These are phyloP conservation scores for Alitta virens DNA, from an alignment of 2,888 invertebrate genomes.

Conservation along the genomic window DNA sequence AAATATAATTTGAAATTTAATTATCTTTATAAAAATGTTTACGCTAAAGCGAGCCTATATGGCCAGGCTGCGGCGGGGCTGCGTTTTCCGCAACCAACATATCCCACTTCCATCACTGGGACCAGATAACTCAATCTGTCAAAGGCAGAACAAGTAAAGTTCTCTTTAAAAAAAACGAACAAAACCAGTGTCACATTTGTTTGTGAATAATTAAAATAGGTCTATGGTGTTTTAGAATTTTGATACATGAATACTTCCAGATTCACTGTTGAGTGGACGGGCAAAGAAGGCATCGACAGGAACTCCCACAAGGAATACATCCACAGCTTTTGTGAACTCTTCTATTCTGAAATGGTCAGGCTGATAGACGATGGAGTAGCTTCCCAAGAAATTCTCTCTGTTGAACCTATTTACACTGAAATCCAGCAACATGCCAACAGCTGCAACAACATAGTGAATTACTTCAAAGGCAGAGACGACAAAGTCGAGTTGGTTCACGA, in stretches of 20 bases:
- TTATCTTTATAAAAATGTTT: too few species aligned
- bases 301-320: slow-evolving; percentile 10
- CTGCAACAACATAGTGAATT: slow-evolving; percentile 62
- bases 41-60: too few species aligned
- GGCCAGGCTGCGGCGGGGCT: too few species aligned
- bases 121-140: too few species aligned
- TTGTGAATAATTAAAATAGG: too few species aligned
- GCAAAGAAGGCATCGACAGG: slow-evolving; percentile 12
- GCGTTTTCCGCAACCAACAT: too few species aligned
- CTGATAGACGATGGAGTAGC: slow-evolving; percentile 6
- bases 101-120: too few species aligned
- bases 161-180: slow-evolving; percentile 27
- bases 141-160: too few species aligned
- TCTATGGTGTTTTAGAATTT: too few species aligned
- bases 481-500: slow-evolving; percentile 34
- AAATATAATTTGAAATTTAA: too few species aligned
- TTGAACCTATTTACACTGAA: slow-evolving; percentile 32
- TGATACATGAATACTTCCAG: too few species aligned
- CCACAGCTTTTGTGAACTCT: slow-evolving; percentile 9
- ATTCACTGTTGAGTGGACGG: slow-evolving; percentile 70
- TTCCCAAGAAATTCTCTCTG: not conserved
- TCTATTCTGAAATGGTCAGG: slow-evolving; percentile 6
- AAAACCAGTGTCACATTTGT: slow-evolving; percentile 6
- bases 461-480: slow-evolving; percentile 26
- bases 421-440: slow-evolving; percentile 80